These are phyloP conservation scores for Gallinago media DNA, from an alignment of 2,113 vertebrate species.

Conservation along the genomic window DNA sequence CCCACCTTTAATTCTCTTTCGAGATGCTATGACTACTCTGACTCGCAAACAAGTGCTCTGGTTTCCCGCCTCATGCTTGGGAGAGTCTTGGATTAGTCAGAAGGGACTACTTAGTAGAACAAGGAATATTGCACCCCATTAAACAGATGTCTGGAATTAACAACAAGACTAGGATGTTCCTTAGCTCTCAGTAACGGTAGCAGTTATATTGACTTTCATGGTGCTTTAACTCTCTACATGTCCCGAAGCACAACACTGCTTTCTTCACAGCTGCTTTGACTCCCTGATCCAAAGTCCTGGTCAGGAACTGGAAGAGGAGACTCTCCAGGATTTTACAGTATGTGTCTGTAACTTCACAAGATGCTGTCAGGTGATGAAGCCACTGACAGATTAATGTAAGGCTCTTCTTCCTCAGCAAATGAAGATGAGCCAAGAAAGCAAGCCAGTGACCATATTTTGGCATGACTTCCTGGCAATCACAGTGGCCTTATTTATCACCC, in stretches of 20 bases:
- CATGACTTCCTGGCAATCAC: neutral
- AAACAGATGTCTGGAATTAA: neutral
- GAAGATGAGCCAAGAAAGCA: conserved; percentile 8
- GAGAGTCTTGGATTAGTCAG: neutral
- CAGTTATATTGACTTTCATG: neutral
- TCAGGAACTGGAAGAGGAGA: neutral
- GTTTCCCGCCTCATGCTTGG: neutral
- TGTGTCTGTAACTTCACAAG: neutral
- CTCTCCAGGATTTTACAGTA: neutral
- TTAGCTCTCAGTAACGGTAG: neutral
- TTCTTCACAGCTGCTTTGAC: neutral
- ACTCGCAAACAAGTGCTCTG: neutral
- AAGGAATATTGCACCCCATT: neutral
- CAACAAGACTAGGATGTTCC: fast-evolving
- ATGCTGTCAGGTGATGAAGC: neutral
- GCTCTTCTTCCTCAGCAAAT: neutral
- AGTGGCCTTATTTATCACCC: conserved; percentile 32
- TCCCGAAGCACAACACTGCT: neutral
- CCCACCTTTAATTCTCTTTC: neutral
- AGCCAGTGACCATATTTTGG: conserved; percentile 23
- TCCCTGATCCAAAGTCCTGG: neutral
- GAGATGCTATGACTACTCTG: neutral
- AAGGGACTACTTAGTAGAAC: neutral
- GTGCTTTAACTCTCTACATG: neutral
- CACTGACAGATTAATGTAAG: neutral